Evolutionary conservation across 2,797 vertebrate genomes (phyloP), one percentile per base, ranked within the genome.

Genomic region (Champsocephalus esox): DNA sequence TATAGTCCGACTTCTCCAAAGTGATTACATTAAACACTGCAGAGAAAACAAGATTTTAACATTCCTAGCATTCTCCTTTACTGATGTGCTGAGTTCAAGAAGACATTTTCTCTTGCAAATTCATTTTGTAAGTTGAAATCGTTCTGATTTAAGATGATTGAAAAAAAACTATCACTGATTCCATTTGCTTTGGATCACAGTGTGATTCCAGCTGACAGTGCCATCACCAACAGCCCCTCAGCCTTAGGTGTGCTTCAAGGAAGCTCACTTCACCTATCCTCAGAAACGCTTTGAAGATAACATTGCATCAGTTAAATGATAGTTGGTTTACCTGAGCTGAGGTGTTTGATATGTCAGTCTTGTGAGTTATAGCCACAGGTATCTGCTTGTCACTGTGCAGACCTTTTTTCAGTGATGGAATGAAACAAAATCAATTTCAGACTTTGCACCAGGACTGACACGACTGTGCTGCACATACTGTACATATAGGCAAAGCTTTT

Each of bases 121-220:
- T 10, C 19, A 21, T 65, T 78, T 74, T 71, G 17, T 38, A 55
- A 56, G 9, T 73, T 65, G 4, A 38, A 72, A 38, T 69, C 19
- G n/a, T 52, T 71, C 21, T 41, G n/a, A 67, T 87, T 60, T 62
- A 48, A 52, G 54, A 34, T 70, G 60, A 76, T 66, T 79, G 21
- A 46, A 61, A 74, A 74, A 24, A 67, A 79, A 14, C 7, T 49
- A 32, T 61, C 24, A 63, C 41, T 66, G 32, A 73, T 71, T 73
- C 56, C 24, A 68, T 77, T 80, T 73, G 62, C 58, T 69, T 60
- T 19, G 51, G 69, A 79, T 89, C 51, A 68, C 70, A 83, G 77
- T 61, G 10, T 70, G 57, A 75, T 78, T 85, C 69, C 38, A 65
- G 50, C 71, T 84, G 69, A 81, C 63, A 78, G 28, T 41, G 17